Percentiles rank a stretch among this genome's conserved stretches.
Conservation (phyloP, 2,888 invertebrate genomes). For the Eumacrocentrus americanus region DNA sequence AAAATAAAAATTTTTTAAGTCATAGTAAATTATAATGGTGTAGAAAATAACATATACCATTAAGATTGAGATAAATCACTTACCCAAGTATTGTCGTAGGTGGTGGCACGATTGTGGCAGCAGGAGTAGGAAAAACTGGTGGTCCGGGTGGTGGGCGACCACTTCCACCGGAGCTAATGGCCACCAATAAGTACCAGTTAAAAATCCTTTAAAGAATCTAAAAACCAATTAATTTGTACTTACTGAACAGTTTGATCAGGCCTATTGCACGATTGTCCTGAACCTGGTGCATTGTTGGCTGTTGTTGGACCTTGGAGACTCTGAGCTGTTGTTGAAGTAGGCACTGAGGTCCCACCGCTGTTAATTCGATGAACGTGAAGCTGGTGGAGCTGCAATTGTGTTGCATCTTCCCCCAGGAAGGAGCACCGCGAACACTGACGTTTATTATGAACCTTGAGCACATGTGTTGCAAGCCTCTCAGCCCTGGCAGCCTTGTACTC, state of each 20-base stretch:
- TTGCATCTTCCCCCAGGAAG: conserved; percentile 83
- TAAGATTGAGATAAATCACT: conserved; percentile 44
- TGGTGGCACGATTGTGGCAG: conserved; percentile 66
- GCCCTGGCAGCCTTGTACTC: conserved; percentile 93
- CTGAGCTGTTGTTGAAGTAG: conserved; percentile 18
- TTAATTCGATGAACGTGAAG: conserved; percentile 58
- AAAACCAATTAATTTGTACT: conserved; percentile 28
- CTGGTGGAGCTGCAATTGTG: conserved; percentile 79
- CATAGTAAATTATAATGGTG: neutral
- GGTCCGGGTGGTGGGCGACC: conserved; percentile 59
- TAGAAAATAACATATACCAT: neutral
- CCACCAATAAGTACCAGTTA: conserved; percentile 4
- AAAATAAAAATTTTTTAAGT: conserved; percentile 8
- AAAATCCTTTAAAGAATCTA: neutral
- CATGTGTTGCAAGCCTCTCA: conserved; percentile 87
- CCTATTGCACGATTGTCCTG: conserved; percentile 5
- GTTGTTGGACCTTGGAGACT: neutral
- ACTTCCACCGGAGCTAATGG: conserved; percentile 51
- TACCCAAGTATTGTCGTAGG: conserved; percentile 57
- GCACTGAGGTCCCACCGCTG: conserved; percentile 34
- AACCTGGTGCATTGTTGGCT: conserved; percentile 44
- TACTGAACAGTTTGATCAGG: conserved; percentile 44
- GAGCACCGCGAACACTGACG: conserved; percentile 88
- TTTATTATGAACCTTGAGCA: conserved; percentile 90
- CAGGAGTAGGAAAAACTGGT: conserved; percentile 58